Evolutionary conservation across 2,113 vertebrate genomes (phyloP), one percentile per base, ranked within the genome.

Genomic region (Puffinus mauretanicus): DNA sequence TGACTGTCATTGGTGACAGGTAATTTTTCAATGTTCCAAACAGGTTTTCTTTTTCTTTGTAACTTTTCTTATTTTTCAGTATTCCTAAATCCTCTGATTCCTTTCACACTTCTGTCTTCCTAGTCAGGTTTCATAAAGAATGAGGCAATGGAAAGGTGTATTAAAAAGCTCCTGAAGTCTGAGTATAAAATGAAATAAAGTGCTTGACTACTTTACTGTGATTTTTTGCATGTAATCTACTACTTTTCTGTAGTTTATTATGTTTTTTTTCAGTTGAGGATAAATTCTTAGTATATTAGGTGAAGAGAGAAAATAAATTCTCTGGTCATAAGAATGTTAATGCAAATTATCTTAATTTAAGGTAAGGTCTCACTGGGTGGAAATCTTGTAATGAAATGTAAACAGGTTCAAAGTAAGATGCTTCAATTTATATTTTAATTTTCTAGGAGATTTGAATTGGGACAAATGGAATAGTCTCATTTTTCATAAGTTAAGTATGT

Each of bases 1-100:
- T 86, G 66, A 82, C 94, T 96, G 92, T 93, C 88, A 79, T 40
- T 64, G 71, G 49, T 96, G 92, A 94, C 82, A 90, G 62, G 54
- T 82, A 76, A 94, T 92, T 92, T 88, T 94, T 34, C 55, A 81
- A 58, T 79, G 55, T 82, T 88, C 78, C 51, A 75, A 87, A 49
- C 32, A 87, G 36, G 4, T 64, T 72, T 76, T 79, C 26, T 94
- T 82, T 73, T 57, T 76, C 42, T 70, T 80, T 84, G 13, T 30
- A 54, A 22, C 38, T 80, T 67, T 77, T 75, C 44, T 55, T 62
- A 30, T 9, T 93, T 94, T 92, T 54, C 46, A 73, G 54, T 52
- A 44, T 93, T 97, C 70, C 66, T 79, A 77, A 96, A 77, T 72
- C 36, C 62, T 88, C 67, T 76, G 54, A 79, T 82, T 88, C 71